Percentiles rank a stretch among this genome's conserved stretches.
Evolutionary conservation across 2,888 invertebrate genomes (phyloP).

Genomic region (Leptopilina myrica): DNA sequence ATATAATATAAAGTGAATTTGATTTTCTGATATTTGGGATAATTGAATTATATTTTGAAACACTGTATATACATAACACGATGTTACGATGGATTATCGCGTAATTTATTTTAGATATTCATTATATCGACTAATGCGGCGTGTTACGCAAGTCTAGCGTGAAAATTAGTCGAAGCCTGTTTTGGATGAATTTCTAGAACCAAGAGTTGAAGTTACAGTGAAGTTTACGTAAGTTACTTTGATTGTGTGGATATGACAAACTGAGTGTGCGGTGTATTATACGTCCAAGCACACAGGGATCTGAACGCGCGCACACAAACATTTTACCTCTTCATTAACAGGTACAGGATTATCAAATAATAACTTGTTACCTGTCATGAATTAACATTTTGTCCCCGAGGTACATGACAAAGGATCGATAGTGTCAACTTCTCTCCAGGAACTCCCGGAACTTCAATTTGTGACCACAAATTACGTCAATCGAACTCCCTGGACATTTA

Average conservation of each 20-base stretch:
- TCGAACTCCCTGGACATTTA: conserved; percentile 3
- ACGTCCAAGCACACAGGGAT: background rate
- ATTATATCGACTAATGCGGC: background rate
- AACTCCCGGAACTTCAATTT: conserved; percentile 15
- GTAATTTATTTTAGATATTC: conserved; percentile 5
- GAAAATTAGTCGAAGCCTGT: conserved; percentile 37
- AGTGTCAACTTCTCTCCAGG: conserved; percentile 32
- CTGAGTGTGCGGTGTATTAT: conserved; percentile 1
- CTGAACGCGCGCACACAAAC: conserved; percentile 20
- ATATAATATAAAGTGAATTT: too few species aligned
- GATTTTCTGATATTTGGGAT: too few species aligned
- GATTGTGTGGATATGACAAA: conserved; percentile 7
- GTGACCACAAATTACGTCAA: conserved; percentile 18
- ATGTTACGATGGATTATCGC: conserved; percentile 1
- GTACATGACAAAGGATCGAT: conserved; percentile 31
- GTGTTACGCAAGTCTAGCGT: conserved; percentile 14
- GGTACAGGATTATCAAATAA: conserved; percentile 44
- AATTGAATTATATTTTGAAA: background rate
- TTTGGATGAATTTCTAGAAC: conserved; percentile 24
- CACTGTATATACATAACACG: background rate
- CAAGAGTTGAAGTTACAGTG: conserved; percentile 26
- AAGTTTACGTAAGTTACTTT: conserved; percentile 10
- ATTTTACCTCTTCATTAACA: conserved; percentile 41
- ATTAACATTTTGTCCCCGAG: conserved; percentile 38
- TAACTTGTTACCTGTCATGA: conserved; percentile 42